phyloP scores from a whole-genome alignment of 1,140 invertebrate species.

The Drosophila busckii region DNA sequence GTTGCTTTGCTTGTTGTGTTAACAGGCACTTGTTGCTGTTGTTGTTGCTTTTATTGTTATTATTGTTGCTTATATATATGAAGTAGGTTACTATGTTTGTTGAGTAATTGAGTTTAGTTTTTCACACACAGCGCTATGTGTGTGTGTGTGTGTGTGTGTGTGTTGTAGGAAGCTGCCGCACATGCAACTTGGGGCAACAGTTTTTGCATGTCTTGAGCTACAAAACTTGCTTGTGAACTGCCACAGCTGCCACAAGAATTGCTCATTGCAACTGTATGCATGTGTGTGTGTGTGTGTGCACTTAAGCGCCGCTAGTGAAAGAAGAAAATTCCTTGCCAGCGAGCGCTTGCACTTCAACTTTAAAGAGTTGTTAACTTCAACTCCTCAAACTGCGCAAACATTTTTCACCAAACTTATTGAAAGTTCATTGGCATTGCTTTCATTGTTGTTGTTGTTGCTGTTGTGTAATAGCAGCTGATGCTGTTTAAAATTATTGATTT shows the following conservation, averaged over 20 bases:
- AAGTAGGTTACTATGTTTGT: constrained; percentile 76
- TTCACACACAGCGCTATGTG: constrained; percentile 67
- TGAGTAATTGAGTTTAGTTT: constrained; percentile 77
- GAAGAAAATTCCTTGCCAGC: no score
- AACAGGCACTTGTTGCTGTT: constrained; percentile 55
- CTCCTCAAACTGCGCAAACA: no score
- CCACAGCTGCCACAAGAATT: constrained; percentile 10
- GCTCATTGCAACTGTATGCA: no score
- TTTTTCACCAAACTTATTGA: no score
- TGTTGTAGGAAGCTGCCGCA: constrained; percentile 63
- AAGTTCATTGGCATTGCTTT: no score
- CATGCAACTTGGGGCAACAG: constrained; percentile 53
- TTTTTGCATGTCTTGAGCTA: constrained; percentile 49
- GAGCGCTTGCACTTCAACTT: no score
- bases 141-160: constrained; percentile 46
- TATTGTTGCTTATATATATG: constrained; percentile 52
- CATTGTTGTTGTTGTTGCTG: no score
- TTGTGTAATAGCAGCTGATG: no score
- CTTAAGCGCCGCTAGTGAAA: no score
- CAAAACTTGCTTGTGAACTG: constrained; percentile 31
- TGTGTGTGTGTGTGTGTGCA: no score
- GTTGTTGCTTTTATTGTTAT: constrained; percentile 21
- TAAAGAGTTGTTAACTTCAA: no score
- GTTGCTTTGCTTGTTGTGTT: constrained; percentile 72
- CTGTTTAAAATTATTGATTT: no score